These are phyloP conservation scores for Platycheirus albimanus DNA, from an alignment of 2,888 invertebrate genomes.

Conservation along the genomic window DNA sequence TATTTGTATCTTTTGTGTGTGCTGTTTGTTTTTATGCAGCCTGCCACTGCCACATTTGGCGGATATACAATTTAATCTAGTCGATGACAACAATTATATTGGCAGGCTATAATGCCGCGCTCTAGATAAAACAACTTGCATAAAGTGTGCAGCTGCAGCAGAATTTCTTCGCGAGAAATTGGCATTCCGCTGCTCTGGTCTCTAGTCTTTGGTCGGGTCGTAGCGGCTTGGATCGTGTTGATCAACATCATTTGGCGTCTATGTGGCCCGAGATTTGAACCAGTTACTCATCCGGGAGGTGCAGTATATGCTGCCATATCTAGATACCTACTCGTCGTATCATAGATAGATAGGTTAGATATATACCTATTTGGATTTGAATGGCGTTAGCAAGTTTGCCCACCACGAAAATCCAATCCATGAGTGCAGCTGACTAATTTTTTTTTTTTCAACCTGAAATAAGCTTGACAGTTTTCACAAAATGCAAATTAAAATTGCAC, in stretches of 20 bases:
- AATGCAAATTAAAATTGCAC: constrained; percentile 58
- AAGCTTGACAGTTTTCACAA: constrained; percentile 37
- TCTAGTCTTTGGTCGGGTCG: no score
- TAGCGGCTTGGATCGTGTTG: constrained; percentile 35
- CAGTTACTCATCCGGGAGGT: constrained; percentile 66
- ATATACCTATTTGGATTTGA: constrained; percentile 13
- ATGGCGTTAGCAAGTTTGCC: constrained; percentile 42
- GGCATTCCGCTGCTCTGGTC: constrained; percentile 62
- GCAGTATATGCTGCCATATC: no score
- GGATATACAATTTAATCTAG: constrained; percentile 56
- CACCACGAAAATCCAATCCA: constrained; percentile 25
- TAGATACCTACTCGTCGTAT: no score
- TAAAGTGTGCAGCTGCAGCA: constrained; percentile 54
- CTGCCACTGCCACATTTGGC: constrained; percentile 69
- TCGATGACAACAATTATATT: constrained; percentile 69
- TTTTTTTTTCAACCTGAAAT: constrained; percentile 17
- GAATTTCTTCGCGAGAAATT: constrained; percentile 69
- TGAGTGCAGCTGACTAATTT: constrained; percentile 16
- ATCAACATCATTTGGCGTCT: constrained; percentile 60
- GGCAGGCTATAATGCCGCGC: constrained; percentile 52
- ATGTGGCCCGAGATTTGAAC: constrained; percentile 62
- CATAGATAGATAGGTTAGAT: constrained; percentile 6
- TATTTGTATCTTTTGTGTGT: no score
- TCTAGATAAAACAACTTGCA: constrained; percentile 41
- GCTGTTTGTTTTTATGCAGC: constrained; percentile 36